These are phyloP conservation scores for Pseudorhombus dupliciocellatus DNA, from an alignment of 2,113 vertebrate species.

Conservation along the genomic window DNA sequence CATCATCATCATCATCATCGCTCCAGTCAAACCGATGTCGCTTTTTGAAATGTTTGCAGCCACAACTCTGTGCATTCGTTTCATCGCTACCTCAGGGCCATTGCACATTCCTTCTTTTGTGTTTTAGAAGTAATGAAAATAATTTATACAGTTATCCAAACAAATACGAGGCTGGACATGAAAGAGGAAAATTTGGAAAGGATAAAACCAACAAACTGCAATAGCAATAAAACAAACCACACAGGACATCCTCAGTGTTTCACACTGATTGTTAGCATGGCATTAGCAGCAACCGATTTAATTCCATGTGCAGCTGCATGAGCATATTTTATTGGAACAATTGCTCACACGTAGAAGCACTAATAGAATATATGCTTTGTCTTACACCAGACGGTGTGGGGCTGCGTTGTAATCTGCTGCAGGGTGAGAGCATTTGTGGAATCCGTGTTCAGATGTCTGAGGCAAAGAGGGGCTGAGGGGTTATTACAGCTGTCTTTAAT, in stretches of 20 bases:
- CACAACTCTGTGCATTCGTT: constrained; percentile 16
- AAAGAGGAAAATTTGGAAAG: background rate
- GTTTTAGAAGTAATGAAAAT: constrained; percentile 21
- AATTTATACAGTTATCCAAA: constrained; percentile 18
- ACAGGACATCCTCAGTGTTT: background rate
- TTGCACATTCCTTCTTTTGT: constrained; percentile 14
- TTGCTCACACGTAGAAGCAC: background rate
- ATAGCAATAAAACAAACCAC: constrained; percentile 8
- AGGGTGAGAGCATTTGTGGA: constrained; percentile 35
- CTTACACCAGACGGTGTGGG: background rate
- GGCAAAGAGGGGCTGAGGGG: constrained; percentile 29
- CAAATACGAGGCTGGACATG: constrained; percentile 10
- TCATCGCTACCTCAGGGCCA: constrained; percentile 16
- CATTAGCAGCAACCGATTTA: too few relatives aligned
- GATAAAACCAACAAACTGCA: constrained; percentile 6
- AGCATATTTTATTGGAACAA: background rate
- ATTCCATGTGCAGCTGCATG: too few relatives aligned
- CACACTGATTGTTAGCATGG: too few relatives aligned
- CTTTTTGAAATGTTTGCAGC: constrained; percentile 33
- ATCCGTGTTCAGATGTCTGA: constrained; percentile 47
- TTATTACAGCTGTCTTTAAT: constrained; percentile 66
- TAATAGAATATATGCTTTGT: background rate
- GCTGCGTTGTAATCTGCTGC: constrained; percentile 15
- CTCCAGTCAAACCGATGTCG: constrained; percentile 23
- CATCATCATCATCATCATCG: background rate